These are phyloP conservation scores for Hippasteria phrygiana DNA, from an alignment of 53 echinoderm and acorn worm species.

Conservation along the genomic window DNA sequence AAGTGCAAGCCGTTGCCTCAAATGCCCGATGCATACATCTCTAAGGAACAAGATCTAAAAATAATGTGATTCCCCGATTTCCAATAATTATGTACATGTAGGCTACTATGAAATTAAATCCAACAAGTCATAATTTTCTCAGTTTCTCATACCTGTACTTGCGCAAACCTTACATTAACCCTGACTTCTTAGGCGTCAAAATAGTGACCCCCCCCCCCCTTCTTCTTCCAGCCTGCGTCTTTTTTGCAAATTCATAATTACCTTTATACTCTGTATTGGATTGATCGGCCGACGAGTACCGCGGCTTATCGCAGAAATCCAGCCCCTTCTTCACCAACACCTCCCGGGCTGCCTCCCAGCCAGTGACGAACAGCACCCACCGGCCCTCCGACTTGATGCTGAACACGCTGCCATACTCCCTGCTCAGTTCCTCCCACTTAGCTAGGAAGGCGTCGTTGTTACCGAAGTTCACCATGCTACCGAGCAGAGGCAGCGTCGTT, in stretches of 20 bases:
- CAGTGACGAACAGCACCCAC: conserved; percentile 62
- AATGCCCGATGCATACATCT: no score
- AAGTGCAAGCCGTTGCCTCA: no score
- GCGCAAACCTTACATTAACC: no score
- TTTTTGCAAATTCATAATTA: background rate
- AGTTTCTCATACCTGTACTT: no score
- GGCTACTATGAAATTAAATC: no score
- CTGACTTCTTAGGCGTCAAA: no score
- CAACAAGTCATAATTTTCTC: no score
- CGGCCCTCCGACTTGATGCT: conserved; percentile 53
- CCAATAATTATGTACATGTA: no score
- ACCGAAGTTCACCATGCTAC: conserved; percentile 50
- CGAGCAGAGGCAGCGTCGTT: conserved; percentile 56
- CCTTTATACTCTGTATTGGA: conserved; percentile 62
- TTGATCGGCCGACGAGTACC: background rate
- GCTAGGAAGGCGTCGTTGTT: conserved; percentile 54
- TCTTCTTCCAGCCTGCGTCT: no score
- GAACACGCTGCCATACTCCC: conserved; percentile 66
- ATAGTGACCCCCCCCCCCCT: no score
- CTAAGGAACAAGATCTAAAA: no score
- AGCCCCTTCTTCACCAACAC: conserved; percentile 39
- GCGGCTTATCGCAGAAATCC: conserved; percentile 63
- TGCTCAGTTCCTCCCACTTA: conserved; percentile 12
- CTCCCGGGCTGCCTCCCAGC: conserved; percentile 62
- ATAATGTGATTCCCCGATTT: no score